Evolutionary conservation across 1,140 invertebrate species (phyloP).

Genomic region (Lucilia sericata): DNA sequence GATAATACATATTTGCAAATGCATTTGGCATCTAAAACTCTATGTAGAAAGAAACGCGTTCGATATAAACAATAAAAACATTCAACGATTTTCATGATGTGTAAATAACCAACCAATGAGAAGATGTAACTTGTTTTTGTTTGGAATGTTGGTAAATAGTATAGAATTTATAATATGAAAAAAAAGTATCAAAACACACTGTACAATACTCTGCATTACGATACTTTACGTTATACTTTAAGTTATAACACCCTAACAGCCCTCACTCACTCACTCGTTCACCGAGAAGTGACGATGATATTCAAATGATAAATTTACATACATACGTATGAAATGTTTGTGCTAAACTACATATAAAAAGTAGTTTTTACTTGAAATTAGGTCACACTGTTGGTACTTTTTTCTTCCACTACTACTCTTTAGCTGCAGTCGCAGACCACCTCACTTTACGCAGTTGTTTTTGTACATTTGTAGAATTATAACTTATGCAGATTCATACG

Average conservation of each 20-base stretch:
- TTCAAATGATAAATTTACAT: background rate
- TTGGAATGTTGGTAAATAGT: too few relatives aligned
- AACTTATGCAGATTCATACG: constrained; percentile 1
- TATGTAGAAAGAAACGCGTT: background rate
- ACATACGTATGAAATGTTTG: background rate
- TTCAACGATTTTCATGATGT: background rate
- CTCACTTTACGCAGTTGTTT: background rate
- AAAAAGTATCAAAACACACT: background rate
- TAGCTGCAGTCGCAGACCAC: background rate
- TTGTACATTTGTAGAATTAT: background rate
- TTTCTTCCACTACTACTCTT: background rate
- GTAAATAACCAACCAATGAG: background rate
- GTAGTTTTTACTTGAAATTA: constrained; percentile 22
- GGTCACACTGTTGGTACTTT: background rate
- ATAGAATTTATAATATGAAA: too few relatives aligned
- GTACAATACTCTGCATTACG: background rate
- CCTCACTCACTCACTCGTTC: too few relatives aligned
- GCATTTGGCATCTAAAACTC: constrained; percentile 23
- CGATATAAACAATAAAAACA: background rate
- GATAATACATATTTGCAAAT: constrained; percentile 34
- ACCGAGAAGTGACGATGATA: background rate
- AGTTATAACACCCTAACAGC: too few relatives aligned
- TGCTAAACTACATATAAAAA: background rate
- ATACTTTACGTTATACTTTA: too few relatives aligned
- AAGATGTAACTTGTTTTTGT: too few relatives aligned